A percentile compares a stretch with the other conserved stretches of the same genome.
These are phyloP conservation scores for Cartodere bifasciata DNA, from an alignment of 2,888 invertebrate genomes.

Conservation along the genomic window DNA sequence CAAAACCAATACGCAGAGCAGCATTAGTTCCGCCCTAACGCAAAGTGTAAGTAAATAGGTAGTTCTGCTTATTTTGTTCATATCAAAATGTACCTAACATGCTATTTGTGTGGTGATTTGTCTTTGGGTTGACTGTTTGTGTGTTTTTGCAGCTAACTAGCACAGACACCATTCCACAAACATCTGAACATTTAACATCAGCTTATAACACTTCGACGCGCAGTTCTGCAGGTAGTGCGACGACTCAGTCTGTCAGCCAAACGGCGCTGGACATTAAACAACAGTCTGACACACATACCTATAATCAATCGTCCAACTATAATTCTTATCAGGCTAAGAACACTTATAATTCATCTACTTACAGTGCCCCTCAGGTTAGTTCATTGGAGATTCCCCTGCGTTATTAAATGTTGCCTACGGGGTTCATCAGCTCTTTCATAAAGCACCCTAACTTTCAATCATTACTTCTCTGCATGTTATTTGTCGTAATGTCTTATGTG, in stretches of 20 bases:
- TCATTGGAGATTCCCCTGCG: neutral
- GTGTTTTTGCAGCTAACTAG: slow-evolving; percentile 28
- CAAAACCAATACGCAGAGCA: slow-evolving; percentile 31
- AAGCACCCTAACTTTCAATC: too few species aligned
- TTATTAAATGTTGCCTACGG: slow-evolving; percentile 2
- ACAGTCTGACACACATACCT: slow-evolving; percentile 31
- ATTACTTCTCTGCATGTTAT: too few species aligned
- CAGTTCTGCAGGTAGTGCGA: slow-evolving; percentile 30
- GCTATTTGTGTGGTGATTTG: too few species aligned
- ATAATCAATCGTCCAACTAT: slow-evolving; percentile 35
- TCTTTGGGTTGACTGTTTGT: neutral
- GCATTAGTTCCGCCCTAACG: slow-evolving; percentile 34
- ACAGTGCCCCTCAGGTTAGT: slow-evolving; percentile 29
- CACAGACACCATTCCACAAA: slow-evolving; percentile 33
- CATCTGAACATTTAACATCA: slow-evolving; percentile 29
- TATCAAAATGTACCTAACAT: too few species aligned
- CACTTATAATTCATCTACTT: slow-evolving; percentile 26
- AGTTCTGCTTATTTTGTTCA: too few species aligned
- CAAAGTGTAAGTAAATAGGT: slow-evolving; percentile 33
- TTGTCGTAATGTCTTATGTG: too few species aligned
- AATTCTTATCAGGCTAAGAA: slow-evolving; percentile 32
- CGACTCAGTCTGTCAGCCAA: slow-evolving; percentile 19
- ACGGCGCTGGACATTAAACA: slow-evolving; percentile 25
- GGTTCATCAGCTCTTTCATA: too few species aligned
- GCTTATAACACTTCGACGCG: slow-evolving; percentile 32